Conservation (phyloP, 2,797 vertebrate species). For the Gambusia yucatana region DNA sequence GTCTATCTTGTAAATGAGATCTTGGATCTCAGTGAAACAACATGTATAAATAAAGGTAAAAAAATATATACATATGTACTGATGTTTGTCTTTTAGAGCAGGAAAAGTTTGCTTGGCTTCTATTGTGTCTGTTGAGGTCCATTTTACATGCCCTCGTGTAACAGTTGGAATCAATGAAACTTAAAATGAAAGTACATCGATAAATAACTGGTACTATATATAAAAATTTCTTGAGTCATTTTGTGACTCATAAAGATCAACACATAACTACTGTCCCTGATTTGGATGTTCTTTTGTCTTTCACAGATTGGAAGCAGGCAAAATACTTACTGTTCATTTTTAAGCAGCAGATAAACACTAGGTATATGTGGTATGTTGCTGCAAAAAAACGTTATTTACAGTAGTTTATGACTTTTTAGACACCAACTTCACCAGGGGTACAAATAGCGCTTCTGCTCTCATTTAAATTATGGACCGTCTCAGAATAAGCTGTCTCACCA, state of each 20-base stretch:
- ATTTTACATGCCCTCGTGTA: background rate
- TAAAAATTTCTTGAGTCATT: background rate
- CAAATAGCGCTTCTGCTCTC: background rate
- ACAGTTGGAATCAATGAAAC: background rate
- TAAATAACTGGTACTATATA: too few relatives aligned
- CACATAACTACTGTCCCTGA: background rate
- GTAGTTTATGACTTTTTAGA: background rate
- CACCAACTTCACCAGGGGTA: background rate
- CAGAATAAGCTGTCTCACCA: conserved; percentile 74
- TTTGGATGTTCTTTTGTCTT: background rate
- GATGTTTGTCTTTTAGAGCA: too few relatives aligned
- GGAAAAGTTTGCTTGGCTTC: background rate
- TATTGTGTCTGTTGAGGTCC: background rate
- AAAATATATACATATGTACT: too few relatives aligned
- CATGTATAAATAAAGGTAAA: too few relatives aligned
- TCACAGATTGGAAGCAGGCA: background rate
- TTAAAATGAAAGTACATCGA: background rate
- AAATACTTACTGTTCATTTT: background rate
- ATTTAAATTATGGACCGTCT: background rate
- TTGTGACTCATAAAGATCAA: background rate
- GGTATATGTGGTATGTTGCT: background rate
- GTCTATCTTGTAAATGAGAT: too few relatives aligned
- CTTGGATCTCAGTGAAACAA: too few relatives aligned
- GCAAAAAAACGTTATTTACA: background rate
- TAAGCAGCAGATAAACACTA: background rate